Base-by-base conservation (phyloP, 37 sponge, comb jelly and placozoan genomes). In the Spongia lamella region DNA sequence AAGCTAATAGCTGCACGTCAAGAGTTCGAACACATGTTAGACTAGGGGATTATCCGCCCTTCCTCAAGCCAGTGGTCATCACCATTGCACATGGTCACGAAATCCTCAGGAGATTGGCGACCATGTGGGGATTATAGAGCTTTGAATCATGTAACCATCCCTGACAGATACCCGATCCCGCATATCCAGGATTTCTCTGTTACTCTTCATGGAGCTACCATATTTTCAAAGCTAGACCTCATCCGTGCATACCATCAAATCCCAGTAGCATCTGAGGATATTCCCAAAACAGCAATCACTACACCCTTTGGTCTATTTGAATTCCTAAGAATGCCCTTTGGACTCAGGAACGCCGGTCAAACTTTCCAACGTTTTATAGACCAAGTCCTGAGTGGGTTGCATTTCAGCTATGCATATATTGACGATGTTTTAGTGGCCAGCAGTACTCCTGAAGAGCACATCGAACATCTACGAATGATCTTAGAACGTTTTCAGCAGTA, bases 11-110 rank as follows among this genome's bases (percentile, higher is more conserved):
- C n/a, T n/a, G n/a, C n/a, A n/a, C n/a, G n/a, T n/a, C n/a, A n/a
- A n/a, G n/a, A n/a, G n/a, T 75, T 75, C 24, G 59, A 73, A 1
- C 74, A 73, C 38, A 70, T 70, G 71, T 26, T 70, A 14, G 54
- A 49, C 15, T 33, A 53, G 2, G 71, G 53, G 14, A 70, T 70
- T 54, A 70, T 70, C 52, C 53, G 53, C 30, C 70, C 49, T 5
- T 73, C 74, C 24, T 29, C 58, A 0, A 58, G 60, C 22, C 7
- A 22, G 15, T n/a, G n/a, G n/a, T n/a, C n/a, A n/a, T n/a, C n/a
- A n/a, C n/a, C n/a, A n/a, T n/a, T n/a, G n/a, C n/a, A 58, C 60
- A 60, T 35, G 60, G 27, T 58, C 60, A 11, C 74, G 60, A 0
- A 31, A 33, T 15, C 57, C 52, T 26, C 62, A 11, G 62, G 62